Conservation (phyloP, 2,113 vertebrate species). For the Callospermophilus lateralis region DNA sequence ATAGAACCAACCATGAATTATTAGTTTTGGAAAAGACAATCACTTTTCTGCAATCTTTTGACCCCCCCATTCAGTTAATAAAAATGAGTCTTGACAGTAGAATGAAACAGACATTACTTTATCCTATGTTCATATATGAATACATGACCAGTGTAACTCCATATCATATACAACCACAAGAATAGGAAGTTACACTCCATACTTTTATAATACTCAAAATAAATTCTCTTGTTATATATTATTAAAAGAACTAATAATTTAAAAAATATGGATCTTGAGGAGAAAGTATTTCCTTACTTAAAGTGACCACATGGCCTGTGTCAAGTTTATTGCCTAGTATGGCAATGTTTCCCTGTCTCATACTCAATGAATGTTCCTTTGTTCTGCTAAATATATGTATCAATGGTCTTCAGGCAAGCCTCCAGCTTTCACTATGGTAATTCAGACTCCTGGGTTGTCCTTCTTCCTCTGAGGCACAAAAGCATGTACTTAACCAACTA, state of each 20-base stretch:
- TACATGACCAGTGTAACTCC: no score
- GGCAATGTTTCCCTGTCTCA: neutral
- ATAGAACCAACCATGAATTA: neutral
- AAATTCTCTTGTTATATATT: no score
- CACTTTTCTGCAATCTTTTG: neutral
- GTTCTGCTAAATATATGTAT: neutral
- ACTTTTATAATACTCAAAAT: no score
- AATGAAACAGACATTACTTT: no score
- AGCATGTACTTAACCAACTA: neutral
- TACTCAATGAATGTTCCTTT: neutral
- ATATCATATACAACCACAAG: no score
- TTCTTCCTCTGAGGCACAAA: neutral
- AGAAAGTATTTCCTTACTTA: neutral
- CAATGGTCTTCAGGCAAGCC: neutral
- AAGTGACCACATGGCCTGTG: neutral
- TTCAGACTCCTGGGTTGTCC: neutral
- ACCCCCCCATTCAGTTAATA: neutral
- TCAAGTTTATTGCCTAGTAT: neutral
- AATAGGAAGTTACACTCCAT: no score
- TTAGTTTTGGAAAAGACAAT: neutral
- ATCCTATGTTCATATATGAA: no score
- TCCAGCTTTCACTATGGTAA: neutral
- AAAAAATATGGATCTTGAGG: neutral
- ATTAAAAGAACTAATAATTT: no score
- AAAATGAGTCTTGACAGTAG: neutral